Evolutionary conservation across 2,888 invertebrate genomes (phyloP), one percentile per base, ranked within the genome.

Genomic region (Rhagonycha lutea): DNA sequence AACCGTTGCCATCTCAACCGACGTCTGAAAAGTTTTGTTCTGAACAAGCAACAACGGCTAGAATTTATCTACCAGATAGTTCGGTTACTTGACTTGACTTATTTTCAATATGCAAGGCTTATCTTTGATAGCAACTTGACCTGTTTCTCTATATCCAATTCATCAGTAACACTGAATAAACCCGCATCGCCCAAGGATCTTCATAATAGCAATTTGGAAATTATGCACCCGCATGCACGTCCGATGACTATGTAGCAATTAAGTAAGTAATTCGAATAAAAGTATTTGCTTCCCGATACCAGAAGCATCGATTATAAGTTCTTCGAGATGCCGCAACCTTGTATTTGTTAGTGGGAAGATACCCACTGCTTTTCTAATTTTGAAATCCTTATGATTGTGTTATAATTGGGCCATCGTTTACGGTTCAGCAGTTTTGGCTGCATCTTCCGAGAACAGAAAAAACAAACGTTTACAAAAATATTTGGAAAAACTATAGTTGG

Each of bases 1-100:
- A 83, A 85, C 84, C 80, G 85, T 84, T 85, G 84, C 84, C 83
- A 85, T 83, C 83, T 81, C 82, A 83, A 83, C 83, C 81, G 75
- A 74, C 68, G 74, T 77, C 77, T 77, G 74, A 68, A 74, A 70
- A 76, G 73, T 65, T 47, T 47, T 47, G 47, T 26, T 65, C 63
- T 69, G 73, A 47, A 47, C 47, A 2, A 47, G 47, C 47, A 47
- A 70, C 76, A 76, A 76, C 76, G 76, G 73, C 76, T 76, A 74
- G 73, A 76, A 71, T 76, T 76, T 73, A 73, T 70, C 70, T 73
- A 69, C 62, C 47, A 68, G 23, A 62, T 29, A 70, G 23, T 65
- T 65, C n/a, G 24, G 10, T 62, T 18, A 10, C 12, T 62, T 62
- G 0, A 12, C 32, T 23, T 10, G 62, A 23, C 62, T 63, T 63